Evolutionary conservation across 2,888 invertebrate genomes (phyloP).

Genomic region (Lasius platythorax): DNA sequence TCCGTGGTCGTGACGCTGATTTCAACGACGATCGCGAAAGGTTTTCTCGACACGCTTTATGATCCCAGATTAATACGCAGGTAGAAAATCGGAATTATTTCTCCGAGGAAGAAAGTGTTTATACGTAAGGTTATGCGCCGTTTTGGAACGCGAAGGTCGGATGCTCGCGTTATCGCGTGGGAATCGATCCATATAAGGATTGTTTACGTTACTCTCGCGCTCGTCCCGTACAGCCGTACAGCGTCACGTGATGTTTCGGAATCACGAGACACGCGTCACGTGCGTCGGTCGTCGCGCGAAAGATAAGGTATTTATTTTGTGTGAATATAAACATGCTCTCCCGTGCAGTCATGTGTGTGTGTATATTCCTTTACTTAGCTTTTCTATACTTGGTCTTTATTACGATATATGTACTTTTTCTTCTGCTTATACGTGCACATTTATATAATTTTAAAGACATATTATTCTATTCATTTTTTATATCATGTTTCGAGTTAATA

Average conservation of each 20-base stretch:
- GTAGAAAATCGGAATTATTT: neutral
- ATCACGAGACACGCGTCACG: constrained; percentile 48
- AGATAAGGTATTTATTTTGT: constrained; percentile 20
- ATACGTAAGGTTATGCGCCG: neutral
- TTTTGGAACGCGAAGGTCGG: constrained; percentile 18
- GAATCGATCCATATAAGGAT: constrained; percentile 20
- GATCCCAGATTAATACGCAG: neutral
- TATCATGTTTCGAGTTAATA: neutral
- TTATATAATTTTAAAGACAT: neutral
- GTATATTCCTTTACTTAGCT: neutral
- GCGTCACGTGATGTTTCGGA: constrained; percentile 29
- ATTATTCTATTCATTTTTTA: neutral
- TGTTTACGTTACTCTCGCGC: constrained; percentile 36
- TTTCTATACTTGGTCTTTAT: neutral
- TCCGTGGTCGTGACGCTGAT: constrained; percentile 27
- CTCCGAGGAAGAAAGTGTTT: neutral
- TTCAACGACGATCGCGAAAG: constrained; percentile 1
- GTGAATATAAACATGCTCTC: neutral
- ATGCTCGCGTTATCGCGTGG: constrained; percentile 2
- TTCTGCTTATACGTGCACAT: neutral
- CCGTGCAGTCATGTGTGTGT: neutral
- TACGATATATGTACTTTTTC: neutral
- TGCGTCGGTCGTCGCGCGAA: constrained; percentile 23
- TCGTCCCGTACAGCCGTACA: neutral
- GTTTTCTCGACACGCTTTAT: neutral